Conservation (phyloP, 1,140 invertebrate genomes). For the Calephelis nemesis region DNA sequence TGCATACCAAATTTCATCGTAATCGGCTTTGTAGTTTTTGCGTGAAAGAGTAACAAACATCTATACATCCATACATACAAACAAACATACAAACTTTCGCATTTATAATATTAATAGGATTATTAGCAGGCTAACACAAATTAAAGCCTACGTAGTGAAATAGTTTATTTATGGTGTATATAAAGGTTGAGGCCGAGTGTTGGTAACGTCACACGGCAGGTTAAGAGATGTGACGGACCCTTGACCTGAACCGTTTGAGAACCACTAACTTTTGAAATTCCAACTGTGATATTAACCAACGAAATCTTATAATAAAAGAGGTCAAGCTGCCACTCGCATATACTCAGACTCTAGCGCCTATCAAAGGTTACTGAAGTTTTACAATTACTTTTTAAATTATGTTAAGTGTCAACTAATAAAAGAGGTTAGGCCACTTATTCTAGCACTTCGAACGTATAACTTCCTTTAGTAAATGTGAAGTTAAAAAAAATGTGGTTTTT, state of each 20-base stretch:
- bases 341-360: not conserved
- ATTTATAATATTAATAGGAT: too few species aligned
- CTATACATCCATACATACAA: too few species aligned
- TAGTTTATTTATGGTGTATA: constrained; percentile 12
- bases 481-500: too few species aligned
- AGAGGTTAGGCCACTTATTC: not conserved
- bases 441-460: too few species aligned
- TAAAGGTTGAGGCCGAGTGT: constrained; percentile 28
- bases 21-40: too few species aligned
- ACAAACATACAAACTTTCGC: too few species aligned
- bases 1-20: too few species aligned
- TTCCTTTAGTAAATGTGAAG: too few species aligned
- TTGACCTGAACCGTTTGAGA: constrained; percentile 48
- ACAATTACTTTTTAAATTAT: not conserved
- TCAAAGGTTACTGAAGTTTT: not conserved
- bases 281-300: constrained; percentile 59
- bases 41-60: too few species aligned
- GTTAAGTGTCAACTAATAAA: not conserved
- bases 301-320: constrained; percentile 39
- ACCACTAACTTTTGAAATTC: constrained; percentile 52
- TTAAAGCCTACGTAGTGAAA: constrained; percentile 1
- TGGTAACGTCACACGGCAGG: constrained; percentile 43
- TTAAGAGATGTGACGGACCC: constrained; percentile 66
- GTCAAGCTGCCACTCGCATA: constrained; percentile 11
- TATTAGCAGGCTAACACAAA: too few species aligned